These are phyloP conservation scores for Tachystola acroxantha DNA, from an alignment of 2,888 invertebrate genomes.

Conservation along the genomic window DNA sequence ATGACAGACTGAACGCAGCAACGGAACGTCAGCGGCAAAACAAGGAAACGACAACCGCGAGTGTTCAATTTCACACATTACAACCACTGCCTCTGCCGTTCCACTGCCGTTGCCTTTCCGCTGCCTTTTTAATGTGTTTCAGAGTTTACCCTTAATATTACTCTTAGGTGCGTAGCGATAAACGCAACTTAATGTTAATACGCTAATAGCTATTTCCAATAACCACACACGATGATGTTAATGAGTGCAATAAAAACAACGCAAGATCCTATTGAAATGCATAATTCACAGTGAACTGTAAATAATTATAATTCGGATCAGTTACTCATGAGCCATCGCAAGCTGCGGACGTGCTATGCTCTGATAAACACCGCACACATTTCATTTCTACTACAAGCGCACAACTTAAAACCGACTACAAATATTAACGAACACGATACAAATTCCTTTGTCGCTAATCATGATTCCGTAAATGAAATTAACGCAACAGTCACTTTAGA, in stretches of 20 bases:
- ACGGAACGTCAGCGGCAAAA: too few relatives aligned
- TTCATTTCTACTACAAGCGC: conserved; percentile 60
- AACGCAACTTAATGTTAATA: too few relatives aligned
- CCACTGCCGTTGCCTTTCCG: too few relatives aligned
- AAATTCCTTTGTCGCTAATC: conserved; percentile 33
- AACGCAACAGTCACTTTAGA: conserved; percentile 50
- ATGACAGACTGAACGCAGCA: too few relatives aligned
- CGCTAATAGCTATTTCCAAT: neutral
- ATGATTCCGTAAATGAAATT: conserved; percentile 49
- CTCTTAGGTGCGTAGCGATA: too few relatives aligned
- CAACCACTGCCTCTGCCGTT: too few relatives aligned
- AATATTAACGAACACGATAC: conserved; percentile 43
- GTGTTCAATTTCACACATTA: too few relatives aligned
- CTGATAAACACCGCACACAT: conserved; percentile 58
- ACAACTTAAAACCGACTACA: conserved; percentile 44
- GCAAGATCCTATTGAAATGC: conserved; percentile 31
- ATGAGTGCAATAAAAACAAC: conserved; percentile 13
- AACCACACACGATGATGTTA: conserved; percentile 5
- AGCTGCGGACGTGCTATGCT: conserved; percentile 57
- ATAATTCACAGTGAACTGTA: conserved; percentile 48
- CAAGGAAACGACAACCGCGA: neutral
- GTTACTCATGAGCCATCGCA: conserved; percentile 55
- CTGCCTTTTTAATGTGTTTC: too few relatives aligned
- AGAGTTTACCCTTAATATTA: too few relatives aligned
- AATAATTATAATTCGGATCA: conserved; percentile 66